These are phyloP conservation scores for Ardeotis arabs DNA, from an alignment of 2,113 vertebrate species.

Conservation along the genomic window DNA sequence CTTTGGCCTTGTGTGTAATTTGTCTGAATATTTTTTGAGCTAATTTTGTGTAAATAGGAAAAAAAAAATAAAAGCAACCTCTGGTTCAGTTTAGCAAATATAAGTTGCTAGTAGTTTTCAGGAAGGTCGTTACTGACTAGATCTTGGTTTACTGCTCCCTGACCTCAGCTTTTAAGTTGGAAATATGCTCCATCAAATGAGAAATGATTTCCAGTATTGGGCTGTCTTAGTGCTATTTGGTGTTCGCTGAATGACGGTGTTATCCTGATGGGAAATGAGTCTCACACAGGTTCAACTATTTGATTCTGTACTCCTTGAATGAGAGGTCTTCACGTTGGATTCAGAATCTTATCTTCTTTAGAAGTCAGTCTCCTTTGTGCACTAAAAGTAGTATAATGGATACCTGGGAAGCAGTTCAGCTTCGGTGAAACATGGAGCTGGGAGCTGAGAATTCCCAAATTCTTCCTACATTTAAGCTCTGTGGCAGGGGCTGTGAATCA, in stretches of 20 bases:
- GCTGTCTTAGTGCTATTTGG: background rate
- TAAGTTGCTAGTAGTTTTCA: background rate
- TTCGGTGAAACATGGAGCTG: background rate
- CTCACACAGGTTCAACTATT: background rate
- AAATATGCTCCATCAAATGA: rapidly evolving
- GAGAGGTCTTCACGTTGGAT: background rate
- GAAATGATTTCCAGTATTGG: background rate
- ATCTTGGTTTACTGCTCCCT: background rate
- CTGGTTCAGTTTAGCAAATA: background rate
- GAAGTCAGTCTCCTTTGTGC: background rate
- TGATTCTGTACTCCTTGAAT: background rate
- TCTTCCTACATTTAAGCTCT: background rate
- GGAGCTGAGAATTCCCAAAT: background rate
- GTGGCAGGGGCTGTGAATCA: background rate
- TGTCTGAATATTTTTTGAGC: background rate
- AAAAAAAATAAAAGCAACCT: background rate
- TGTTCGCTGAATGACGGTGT: background rate
- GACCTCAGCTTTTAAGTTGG: background rate
- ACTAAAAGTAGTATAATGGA: rapidly evolving
- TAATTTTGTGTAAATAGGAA: background rate
- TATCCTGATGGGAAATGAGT: background rate
- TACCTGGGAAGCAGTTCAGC: background rate
- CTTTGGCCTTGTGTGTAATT: background rate
- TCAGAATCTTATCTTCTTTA: background rate
- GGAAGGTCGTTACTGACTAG: background rate